These are phyloP conservation scores for Sclerurus mexicanus DNA, from an alignment of 2,113 vertebrate genomes.

Conservation along the genomic window DNA sequence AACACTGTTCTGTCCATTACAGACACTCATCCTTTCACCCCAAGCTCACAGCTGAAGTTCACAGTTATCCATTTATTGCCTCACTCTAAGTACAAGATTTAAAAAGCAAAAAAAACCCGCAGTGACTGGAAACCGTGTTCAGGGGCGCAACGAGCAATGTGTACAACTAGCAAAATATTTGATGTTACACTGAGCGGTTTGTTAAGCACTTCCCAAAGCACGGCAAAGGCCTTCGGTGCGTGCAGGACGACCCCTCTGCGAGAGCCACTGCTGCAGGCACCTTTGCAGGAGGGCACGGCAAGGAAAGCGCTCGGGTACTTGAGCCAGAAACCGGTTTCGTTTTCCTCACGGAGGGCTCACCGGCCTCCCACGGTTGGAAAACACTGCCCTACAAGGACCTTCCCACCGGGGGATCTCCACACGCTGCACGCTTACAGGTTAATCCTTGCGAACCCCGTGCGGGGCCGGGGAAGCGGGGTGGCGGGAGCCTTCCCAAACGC, in stretches of 20 bases:
- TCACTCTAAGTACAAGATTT: background rate
- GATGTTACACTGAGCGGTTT: background rate
- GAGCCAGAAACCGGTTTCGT: background rate
- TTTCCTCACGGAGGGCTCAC: background rate
- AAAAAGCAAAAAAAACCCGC: background rate
- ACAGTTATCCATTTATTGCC: background rate
- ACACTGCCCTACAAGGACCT: background rate
- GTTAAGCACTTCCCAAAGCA: background rate
- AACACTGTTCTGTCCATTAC: background rate
- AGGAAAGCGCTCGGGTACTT: background rate
- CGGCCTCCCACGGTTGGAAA: background rate
- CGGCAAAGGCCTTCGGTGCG: fast-evolving
- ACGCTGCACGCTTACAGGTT: background rate
- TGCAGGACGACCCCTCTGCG: background rate
- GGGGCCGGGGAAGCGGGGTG: background rate
- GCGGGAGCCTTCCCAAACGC: background rate
- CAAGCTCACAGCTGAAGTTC: background rate
- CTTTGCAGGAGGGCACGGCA: background rate
- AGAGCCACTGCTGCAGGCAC: background rate
- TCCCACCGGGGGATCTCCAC: background rate
- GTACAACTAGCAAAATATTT: background rate
- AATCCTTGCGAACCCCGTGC: background rate
- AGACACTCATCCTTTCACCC: background rate
- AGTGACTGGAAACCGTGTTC: background rate
- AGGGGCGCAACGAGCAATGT: background rate